Conservation (phyloP, 2,888 invertebrate genomes). For the Syritta pipiens region DNA sequence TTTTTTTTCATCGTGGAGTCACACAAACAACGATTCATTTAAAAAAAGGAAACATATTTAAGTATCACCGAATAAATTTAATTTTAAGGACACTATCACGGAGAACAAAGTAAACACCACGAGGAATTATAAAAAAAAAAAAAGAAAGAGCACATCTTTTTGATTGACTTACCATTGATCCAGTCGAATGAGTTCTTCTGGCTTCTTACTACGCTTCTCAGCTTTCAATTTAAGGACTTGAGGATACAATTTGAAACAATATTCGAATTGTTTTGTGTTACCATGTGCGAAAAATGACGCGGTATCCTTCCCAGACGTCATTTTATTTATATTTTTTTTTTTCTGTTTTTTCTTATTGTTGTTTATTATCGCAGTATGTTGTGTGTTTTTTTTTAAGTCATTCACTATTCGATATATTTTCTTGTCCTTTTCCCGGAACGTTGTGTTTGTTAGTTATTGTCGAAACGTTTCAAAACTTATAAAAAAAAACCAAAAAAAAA, state of each 20-base stretch:
- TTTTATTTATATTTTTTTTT: conserved; percentile 80
- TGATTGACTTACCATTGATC: conserved; percentile 98
- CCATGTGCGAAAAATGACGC: conserved; percentile 96
- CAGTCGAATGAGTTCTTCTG: conserved; percentile 95
- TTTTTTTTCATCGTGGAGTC: too few relatives aligned
- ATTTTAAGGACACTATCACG: too few relatives aligned
- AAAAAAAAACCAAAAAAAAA: too few relatives aligned
- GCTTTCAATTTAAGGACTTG: conserved; percentile 94
- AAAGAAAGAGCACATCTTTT: too few relatives aligned
- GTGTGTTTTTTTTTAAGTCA: neutral
- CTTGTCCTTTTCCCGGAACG: neutral
- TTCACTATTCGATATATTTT: neutral
- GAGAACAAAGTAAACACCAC: neutral
- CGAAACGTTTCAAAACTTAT: too few relatives aligned
- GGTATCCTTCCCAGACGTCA: conserved; percentile 93
- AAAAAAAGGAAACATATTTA: too few relatives aligned
- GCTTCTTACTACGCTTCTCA: conserved; percentile 93
- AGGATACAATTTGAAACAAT: conserved; percentile 94
- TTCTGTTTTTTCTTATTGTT: neutral
- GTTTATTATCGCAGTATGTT: neutral
- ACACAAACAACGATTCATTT: too few relatives aligned
- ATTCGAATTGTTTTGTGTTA: conserved; percentile 83
- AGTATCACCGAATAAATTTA: too few relatives aligned
- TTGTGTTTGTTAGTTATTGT: conserved; percentile 30
- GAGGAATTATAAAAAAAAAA: neutral